Conservation (phyloP, 2,113 vertebrate genomes). For the Megaceryle maxima region DNA sequence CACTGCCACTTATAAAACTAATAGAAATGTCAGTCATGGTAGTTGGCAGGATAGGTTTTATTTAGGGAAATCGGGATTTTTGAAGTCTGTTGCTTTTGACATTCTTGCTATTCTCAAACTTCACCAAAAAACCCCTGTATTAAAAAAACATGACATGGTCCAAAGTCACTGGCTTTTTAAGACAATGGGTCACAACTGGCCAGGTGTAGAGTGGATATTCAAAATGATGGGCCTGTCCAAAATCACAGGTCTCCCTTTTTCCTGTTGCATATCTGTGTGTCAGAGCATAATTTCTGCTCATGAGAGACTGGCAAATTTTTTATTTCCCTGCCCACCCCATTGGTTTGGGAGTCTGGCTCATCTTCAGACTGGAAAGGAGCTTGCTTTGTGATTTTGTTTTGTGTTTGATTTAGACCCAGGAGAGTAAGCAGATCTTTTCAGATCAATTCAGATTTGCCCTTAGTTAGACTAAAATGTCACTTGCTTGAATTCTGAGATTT, state of each 20-base stretch:
- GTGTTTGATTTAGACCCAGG: neutral
- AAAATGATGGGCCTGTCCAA: neutral
- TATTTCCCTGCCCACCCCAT: too few relatives aligned
- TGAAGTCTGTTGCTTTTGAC: neutral
- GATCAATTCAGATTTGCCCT: neutral
- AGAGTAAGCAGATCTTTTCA: neutral
- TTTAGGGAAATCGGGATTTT: neutral
- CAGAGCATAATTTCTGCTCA: neutral
- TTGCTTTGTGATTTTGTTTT: neutral
- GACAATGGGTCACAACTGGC: neutral
- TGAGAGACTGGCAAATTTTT: neutral
- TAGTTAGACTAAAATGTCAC: neutral
- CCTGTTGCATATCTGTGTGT: neutral
- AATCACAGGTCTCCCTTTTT: neutral
- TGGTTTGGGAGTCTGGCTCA: neutral
- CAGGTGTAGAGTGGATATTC: neutral
- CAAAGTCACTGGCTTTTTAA: neutral
- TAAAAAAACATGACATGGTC: neutral
- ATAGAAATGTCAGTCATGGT: slow-evolving; percentile 23
- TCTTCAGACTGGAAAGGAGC: neutral
- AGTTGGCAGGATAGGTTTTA: neutral
- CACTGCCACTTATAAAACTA: neutral
- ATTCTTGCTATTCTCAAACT: neutral
- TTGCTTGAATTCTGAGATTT: neutral
- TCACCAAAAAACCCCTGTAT: neutral